phyloP scores from a whole-genome alignment of 2,113 vertebrate species.

The Leucoraja erinaceus region DNA sequence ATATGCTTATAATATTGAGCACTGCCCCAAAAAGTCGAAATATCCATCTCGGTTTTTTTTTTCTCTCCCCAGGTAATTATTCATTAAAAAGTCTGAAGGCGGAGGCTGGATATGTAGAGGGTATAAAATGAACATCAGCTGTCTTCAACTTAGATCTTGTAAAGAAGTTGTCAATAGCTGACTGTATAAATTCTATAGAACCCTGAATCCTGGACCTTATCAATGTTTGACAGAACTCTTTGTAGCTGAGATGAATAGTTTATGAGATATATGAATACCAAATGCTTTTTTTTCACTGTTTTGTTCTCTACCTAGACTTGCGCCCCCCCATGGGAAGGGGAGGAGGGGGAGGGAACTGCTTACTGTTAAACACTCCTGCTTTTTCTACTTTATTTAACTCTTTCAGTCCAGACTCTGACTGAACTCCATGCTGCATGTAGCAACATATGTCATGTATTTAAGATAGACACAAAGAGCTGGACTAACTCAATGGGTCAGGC shows the following conservation, averaged over 20 bases:
- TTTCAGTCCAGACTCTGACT: background rate
- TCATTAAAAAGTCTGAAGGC: background rate
- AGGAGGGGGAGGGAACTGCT: background rate
- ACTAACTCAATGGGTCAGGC: too few relatives aligned
- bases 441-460: too few relatives aligned
- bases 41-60: background rate
- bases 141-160: conserved; percentile 25
- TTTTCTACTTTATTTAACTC: conserved; percentile 21
- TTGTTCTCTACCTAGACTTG: background rate
- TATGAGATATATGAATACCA: conserved; percentile 39
- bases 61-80: background rate
- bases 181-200: conserved; percentile 24
- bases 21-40: background rate
- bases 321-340: background rate
- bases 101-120: background rate
- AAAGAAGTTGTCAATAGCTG: conserved; percentile 38
- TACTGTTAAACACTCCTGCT: conserved; percentile 11
- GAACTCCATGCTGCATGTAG: too few relatives aligned
- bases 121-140: background rate
- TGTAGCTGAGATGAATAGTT: conserved; percentile 36
- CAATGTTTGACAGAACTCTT: conserved; percentile 39
- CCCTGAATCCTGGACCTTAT: conserved; percentile 36
- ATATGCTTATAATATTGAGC: background rate
- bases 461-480: too few relatives aligned
- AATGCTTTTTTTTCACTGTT: conserved; percentile 36